These are phyloP conservation scores for Hypolimnas misippus DNA, from an alignment of 2,888 invertebrate genomes.

Conservation along the genomic window DNA sequence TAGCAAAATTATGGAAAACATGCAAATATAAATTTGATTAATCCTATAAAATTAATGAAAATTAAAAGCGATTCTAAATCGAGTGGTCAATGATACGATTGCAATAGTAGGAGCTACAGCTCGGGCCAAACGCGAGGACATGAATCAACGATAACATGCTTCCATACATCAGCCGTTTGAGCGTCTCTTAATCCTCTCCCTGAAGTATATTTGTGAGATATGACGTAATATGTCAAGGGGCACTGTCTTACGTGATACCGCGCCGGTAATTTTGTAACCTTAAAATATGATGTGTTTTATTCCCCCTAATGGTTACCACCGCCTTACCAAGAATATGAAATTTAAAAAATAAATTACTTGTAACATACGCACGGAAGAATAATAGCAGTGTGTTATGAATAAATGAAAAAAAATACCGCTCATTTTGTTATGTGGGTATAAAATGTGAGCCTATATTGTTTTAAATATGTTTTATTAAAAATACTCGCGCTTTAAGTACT, in stretches of 20 bases:
- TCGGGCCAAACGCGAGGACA: slow-evolving; percentile 50
- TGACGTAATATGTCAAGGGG: slow-evolving; percentile 70
- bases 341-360: slow-evolving; percentile 24
- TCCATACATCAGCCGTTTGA: slow-evolving; percentile 65
- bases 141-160: slow-evolving; percentile 62
- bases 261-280: slow-evolving; percentile 36
- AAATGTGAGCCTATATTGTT: background rate
- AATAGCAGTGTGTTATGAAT: background rate
- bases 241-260: slow-evolving; percentile 47
- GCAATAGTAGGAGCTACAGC: slow-evolving; percentile 35
- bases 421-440: background rate
- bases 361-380: slow-evolving; percentile 4
- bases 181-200: slow-evolving; percentile 70
- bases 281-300: slow-evolving; percentile 41
- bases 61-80: background rate
- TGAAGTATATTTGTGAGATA: slow-evolving; percentile 68
- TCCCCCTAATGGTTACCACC: slow-evolving; percentile 27
- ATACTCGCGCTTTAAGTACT: no score
- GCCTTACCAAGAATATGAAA: slow-evolving; percentile 22
- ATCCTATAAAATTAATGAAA: no score
- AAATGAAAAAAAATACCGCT: background rate
- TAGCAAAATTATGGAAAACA: no score
- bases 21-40: no score
- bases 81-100: background rate
- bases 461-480: background rate